Evolutionary conservation across 30 jellyfish, hydroid and myxozoan genomes (phyloP).

Genomic region (Mastigias papua): DNA sequence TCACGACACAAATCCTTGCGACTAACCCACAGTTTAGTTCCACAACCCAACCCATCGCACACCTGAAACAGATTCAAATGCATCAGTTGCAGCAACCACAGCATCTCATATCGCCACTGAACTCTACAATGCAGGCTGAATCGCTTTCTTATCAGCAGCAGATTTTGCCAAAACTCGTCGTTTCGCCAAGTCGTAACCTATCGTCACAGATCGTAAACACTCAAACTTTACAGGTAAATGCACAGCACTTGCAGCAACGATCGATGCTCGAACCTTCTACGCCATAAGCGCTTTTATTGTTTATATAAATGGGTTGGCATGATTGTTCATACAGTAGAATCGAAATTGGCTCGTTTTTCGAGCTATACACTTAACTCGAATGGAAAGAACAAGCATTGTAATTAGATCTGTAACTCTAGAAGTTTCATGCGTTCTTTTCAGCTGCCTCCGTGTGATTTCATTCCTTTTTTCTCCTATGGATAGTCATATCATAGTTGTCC

Average conservation of each 20-base stretch:
- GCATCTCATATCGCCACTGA: slow-evolving; percentile 65
- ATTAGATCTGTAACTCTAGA: background rate
- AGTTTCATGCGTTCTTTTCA: too few relatives aligned
- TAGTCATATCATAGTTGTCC: too few relatives aligned
- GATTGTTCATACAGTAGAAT: slow-evolving; percentile 23
- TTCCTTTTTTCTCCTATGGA: too few relatives aligned
- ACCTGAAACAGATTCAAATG: slow-evolving; percentile 48
- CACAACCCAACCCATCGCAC: slow-evolving; percentile 64
- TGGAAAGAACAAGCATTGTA: background rate
- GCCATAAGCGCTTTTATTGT: slow-evolving; percentile 37
- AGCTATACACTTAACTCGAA: background rate
- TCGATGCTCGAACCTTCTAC: slow-evolving; percentile 66
- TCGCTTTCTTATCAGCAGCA: slow-evolving; percentile 63
- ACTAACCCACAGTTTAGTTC: slow-evolving; percentile 45
- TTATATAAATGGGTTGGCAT: slow-evolving; percentile 11
- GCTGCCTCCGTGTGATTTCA: too few relatives aligned
- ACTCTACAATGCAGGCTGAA: slow-evolving; percentile 65
- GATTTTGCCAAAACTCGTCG: slow-evolving; percentile 63
- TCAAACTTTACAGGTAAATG: slow-evolving; percentile 48
- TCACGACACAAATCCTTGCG: slow-evolving; percentile 38
- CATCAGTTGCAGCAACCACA: slow-evolving; percentile 73
- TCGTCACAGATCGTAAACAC: slow-evolving; percentile 53
- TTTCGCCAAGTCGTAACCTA: slow-evolving; percentile 65
- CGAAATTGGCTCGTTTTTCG: slow-evolving; percentile 4
- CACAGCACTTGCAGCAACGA: slow-evolving; percentile 54